Evolutionary conservation across 2,113 vertebrate species (phyloP).

Genomic region (Trochalopteron elliotii): DNA sequence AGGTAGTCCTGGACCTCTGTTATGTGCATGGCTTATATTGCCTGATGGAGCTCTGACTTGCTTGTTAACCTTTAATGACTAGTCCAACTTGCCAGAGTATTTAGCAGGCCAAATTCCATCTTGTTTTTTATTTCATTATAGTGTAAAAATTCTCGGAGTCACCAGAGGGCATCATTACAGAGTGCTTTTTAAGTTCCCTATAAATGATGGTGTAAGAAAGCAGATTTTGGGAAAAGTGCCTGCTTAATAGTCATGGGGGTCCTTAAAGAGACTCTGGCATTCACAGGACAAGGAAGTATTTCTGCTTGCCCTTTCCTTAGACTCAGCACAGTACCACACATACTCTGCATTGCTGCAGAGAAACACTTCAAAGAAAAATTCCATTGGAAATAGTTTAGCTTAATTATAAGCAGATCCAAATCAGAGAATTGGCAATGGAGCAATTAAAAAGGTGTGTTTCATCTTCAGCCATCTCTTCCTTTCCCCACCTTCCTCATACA

Average conservation of each 20-base stretch:
- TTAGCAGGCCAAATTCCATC: neutral
- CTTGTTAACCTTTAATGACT: neutral
- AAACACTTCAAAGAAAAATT: neutral
- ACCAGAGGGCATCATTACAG: constrained; percentile 32
- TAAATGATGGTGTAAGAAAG: neutral
- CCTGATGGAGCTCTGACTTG: neutral
- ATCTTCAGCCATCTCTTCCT: neutral
- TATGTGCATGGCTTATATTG: neutral
- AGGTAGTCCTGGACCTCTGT: neutral
- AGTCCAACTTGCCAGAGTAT: neutral
- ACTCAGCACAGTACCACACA: neutral
- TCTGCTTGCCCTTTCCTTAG: neutral
- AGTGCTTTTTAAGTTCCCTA: neutral
- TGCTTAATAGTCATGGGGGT: neutral
- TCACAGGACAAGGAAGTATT: neutral
- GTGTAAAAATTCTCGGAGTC: neutral
- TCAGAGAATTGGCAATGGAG: neutral
- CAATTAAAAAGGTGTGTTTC: neutral
- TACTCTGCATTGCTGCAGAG: neutral
- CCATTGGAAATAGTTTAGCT: neutral
- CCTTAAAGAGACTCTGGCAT: neutral
- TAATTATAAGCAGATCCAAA: constrained; percentile 9
- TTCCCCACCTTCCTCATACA: neutral
- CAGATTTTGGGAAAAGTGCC: neutral
- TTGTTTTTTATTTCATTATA: neutral